Conservation (phyloP, 2,888 invertebrate species). For the Lomographa bimaculata region DNA sequence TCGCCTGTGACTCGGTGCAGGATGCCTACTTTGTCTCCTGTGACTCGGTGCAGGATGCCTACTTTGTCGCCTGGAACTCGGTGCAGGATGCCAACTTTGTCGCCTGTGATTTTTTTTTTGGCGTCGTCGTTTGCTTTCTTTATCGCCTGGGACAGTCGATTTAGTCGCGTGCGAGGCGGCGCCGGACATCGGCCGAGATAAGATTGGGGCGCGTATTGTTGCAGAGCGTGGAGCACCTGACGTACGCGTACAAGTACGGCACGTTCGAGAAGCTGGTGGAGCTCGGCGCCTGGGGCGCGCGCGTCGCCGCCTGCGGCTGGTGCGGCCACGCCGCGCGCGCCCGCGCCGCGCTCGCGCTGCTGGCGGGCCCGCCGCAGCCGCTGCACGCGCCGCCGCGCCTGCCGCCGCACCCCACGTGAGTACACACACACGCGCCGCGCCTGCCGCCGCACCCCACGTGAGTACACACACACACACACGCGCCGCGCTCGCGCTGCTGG, state of each 20-base stretch:
- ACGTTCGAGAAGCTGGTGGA: constrained; percentile 96
- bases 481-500: constrained; percentile 86
- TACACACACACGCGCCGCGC: constrained; percentile 85
- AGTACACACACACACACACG: constrained; percentile 87
- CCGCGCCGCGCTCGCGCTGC: constrained; percentile 87
- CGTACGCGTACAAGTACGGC: constrained; percentile 96
- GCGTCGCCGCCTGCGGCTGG: constrained; percentile 92
- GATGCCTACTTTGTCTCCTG: too few species aligned
- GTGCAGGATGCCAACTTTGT: too few species aligned
- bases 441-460: constrained; percentile 91
- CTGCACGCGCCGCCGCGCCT: constrained; percentile 26
- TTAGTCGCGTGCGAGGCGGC: too few species aligned
- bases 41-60: too few species aligned
- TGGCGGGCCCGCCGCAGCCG: constrained; percentile 45
- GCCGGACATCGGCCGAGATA: too few species aligned
- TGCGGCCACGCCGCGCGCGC: constrained; percentile 87
- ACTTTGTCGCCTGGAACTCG: too few species aligned
- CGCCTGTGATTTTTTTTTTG: too few species aligned
- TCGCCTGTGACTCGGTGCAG: too few species aligned
- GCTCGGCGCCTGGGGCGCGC: constrained; percentile 92
- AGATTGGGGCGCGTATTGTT: too few species aligned
- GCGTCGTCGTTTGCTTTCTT: too few species aligned
- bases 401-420: constrained; percentile 21
- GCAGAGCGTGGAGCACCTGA: constrained; percentile 95
- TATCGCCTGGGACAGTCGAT: too few species aligned